These are phyloP conservation scores for Microctonus brassicae DNA, from an alignment of 2,888 invertebrate species.

Conservation along the genomic window DNA sequence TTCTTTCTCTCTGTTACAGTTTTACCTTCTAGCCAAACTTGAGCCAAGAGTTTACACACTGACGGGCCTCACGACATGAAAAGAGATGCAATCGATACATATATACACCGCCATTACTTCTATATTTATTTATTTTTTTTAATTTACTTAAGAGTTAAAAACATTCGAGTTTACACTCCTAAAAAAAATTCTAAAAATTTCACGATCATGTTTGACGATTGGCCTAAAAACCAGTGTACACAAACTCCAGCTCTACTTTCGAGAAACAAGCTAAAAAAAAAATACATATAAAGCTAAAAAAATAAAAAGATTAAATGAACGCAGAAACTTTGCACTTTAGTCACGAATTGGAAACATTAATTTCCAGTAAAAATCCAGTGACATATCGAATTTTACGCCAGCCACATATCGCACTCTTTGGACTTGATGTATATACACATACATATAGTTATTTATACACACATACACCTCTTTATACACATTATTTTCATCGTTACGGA, in stretches of 20 bases:
- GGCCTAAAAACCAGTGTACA: background rate
- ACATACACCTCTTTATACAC: background rate
- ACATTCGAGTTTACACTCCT: constrained; percentile 1
- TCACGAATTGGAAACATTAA: constrained; percentile 30
- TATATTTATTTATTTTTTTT: background rate
- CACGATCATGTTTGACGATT: background rate
- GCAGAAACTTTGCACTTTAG: constrained; percentile 1
- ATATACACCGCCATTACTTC: background rate
- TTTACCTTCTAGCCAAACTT: constrained; percentile 2
- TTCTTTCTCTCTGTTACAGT: too few relatives aligned
- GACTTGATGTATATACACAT: background rate
- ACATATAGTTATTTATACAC: too few relatives aligned
- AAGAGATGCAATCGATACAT: constrained; percentile 20
- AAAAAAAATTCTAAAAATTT: background rate
- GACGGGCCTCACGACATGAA: background rate
- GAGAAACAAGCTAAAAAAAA: background rate
- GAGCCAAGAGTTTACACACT: constrained; percentile 28
- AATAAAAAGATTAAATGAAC: background rate
- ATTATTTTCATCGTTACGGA: background rate
- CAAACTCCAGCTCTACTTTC: background rate
- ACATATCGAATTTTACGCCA: background rate
- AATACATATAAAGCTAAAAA: background rate
- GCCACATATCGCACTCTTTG: constrained; percentile 7
- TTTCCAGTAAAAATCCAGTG: constrained; percentile 9
- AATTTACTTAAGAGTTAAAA: constrained; percentile 16